Conservation (phyloP, 2,888 invertebrate species). For the Archips crataeganus region DNA sequence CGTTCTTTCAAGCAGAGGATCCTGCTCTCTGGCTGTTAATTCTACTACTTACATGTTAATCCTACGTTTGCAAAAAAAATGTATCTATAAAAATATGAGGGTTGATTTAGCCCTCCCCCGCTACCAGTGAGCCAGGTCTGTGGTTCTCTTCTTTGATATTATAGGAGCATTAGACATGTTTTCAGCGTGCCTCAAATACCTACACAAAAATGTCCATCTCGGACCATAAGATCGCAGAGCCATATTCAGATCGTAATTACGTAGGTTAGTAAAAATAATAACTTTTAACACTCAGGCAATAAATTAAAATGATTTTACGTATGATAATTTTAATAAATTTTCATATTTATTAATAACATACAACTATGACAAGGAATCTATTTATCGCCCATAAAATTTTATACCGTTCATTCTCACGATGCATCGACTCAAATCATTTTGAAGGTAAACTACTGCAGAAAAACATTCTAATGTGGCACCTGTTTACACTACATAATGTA, state of each 20-base stretch:
- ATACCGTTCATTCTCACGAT: conserved; percentile 32
- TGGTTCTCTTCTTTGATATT: too few species aligned
- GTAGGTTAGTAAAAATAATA: background rate
- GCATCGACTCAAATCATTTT: conserved; percentile 41
- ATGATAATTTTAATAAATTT: background rate
- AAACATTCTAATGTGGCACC: conserved; percentile 17
- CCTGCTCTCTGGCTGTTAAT: too few species aligned
- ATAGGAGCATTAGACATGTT: too few species aligned
- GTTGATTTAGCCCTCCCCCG: too few species aligned
- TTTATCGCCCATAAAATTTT: background rate
- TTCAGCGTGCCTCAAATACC: too few species aligned
- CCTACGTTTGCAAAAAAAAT: too few species aligned
- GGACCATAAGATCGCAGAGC: background rate
- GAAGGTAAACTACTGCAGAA: conserved; percentile 55
- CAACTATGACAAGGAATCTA: background rate
- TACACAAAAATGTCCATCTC: too few species aligned
- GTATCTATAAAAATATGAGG: too few species aligned
- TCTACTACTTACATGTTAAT: too few species aligned
- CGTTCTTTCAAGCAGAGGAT: too few species aligned
- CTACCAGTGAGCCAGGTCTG: too few species aligned
- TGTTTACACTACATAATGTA: background rate
- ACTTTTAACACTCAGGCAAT: background rate
- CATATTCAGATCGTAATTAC: background rate
- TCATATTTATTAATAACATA: background rate
- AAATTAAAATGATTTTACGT: background rate